Evolutionary conservation across 2,797 vertebrate genomes (phyloP), one percentile per base, ranked within the genome.

Genomic region (Adelosebastes latens): DNA sequence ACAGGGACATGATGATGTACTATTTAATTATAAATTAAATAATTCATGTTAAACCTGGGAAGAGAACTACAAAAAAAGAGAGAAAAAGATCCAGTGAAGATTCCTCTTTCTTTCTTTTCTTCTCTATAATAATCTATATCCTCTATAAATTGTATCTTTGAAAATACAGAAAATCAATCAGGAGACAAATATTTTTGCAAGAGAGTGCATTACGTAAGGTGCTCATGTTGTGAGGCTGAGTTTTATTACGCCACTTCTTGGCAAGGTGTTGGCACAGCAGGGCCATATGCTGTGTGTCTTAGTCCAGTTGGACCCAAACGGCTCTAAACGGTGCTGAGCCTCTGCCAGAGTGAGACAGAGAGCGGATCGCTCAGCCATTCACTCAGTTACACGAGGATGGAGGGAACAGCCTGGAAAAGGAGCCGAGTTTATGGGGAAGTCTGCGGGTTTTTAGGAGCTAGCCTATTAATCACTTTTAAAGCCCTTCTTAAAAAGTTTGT

Each of bases 211-310:
- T 62, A 56, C 4, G 10, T 64, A 68, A 82, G 70, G 11, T 8
- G 13, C 61, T 46, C 36, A 36, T 82, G 58, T 55, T 62, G 46
- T 49, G 66, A 67, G 49, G 36, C n/a, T 55, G 60, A 73, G 72
- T 75, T 84, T 86, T 79, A 83, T 86, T 34, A 68, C 14, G n/a
- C 39, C 62, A 60, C 66, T 76, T 58, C 89, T 78, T 90, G 86
- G 90, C 81, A 82, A 80, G 61, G 79, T 77, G 85, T 79, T 25
- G 70, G 79, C 85, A 36, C 90, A 87, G 91, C 80, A 63, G 85
- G 87, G 34, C 88, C 92, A 87, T 90, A 90, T 88, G 90, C 77
- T 88, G 77, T 46, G 80, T 74, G 83, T 84, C 87, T 89, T 67
- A 25, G 88, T 92, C 86, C 88, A 93, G 84, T 88, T 87, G 84